Conservation (phyloP, 2,888 invertebrate species). For the Carcina quercana region DNA sequence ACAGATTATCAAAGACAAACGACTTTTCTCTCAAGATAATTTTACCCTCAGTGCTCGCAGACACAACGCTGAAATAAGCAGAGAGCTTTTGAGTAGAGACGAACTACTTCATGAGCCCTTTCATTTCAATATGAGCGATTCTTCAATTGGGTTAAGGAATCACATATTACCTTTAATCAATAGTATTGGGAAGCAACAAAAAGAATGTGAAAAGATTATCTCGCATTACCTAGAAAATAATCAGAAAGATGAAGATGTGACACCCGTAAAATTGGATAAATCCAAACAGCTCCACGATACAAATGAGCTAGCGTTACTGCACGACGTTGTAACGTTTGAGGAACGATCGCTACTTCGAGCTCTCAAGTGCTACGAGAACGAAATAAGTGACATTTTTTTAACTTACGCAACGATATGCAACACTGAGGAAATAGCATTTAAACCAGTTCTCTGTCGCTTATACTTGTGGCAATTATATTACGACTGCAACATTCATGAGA, state of each 20-base stretch:
- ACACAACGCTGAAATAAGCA: neutral
- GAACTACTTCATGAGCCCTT: slow-evolving; percentile 26
- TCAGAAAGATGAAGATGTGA: too few species aligned
- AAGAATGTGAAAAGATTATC: slow-evolving; percentile 36
- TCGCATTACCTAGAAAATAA: slow-evolving; percentile 45
- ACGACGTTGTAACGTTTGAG: slow-evolving; percentile 50
- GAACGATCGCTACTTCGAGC: slow-evolving; percentile 56
- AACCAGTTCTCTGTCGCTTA: slow-evolving; percentile 62
- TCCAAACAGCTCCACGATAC: too few species aligned
- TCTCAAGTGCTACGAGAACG: slow-evolving; percentile 56
- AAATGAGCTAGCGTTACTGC: neutral
- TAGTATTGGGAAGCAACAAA: slow-evolving; percentile 43
- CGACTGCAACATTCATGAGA: slow-evolving; percentile 68
- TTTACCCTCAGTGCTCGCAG: neutral
- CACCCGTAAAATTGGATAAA: too few species aligned
- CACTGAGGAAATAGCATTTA: slow-evolving; percentile 41
- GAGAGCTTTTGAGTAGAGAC: too few species aligned
- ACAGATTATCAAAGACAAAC: slow-evolving; percentile 6
- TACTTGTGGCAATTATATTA: slow-evolving; percentile 77
- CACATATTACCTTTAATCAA: slow-evolving; percentile 54
- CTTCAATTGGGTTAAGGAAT: slow-evolving; percentile 53
- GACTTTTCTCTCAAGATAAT: neutral
- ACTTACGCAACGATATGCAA: slow-evolving; percentile 66
- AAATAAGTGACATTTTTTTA: slow-evolving; percentile 65
- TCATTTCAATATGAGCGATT: slow-evolving; percentile 44